Conservation (phyloP, 2,888 invertebrate genomes). For the Kryphioiulus occultus region DNA sequence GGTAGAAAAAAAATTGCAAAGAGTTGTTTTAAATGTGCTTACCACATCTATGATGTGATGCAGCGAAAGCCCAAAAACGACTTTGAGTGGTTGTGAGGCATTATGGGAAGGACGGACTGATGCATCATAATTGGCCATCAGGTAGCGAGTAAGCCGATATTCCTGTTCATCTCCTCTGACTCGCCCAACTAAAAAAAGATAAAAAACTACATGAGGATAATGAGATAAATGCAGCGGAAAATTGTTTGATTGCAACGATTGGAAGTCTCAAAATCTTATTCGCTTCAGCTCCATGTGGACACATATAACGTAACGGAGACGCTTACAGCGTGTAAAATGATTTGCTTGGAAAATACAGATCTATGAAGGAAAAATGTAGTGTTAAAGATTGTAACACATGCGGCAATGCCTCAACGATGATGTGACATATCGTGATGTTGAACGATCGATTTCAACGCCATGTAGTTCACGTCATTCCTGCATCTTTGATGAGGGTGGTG, state of each 20-base stretch:
- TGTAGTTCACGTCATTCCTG: background rate
- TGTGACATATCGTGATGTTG: slow-evolving; percentile 23
- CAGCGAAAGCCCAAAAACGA: slow-evolving; percentile 81
- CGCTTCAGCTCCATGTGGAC: background rate
- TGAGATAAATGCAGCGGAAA: slow-evolving; percentile 19
- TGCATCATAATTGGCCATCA: slow-evolving; percentile 79
- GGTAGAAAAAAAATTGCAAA: background rate
- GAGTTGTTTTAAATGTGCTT: slow-evolving; percentile 60
- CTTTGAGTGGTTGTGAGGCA: slow-evolving; percentile 76
- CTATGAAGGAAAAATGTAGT: background rate
- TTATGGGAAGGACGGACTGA: slow-evolving; percentile 77
- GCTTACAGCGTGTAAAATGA: background rate
- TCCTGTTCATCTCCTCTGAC: slow-evolving; percentile 72
- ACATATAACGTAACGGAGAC: background rate
- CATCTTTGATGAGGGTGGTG: slow-evolving; percentile 8
- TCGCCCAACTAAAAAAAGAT: slow-evolving; percentile 44
- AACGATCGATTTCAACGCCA: slow-evolving; percentile 23
- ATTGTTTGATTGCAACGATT: background rate
- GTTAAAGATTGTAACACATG: background rate
- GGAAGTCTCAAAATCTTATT: background rate
- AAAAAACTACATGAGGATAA: background rate
- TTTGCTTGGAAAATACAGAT: background rate
- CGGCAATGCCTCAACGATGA: background rate
- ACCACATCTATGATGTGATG: slow-evolving; percentile 88
- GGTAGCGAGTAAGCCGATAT: slow-evolving; percentile 74